Percentiles rank a stretch among this genome's conserved stretches.
phyloP scores from a whole-genome alignment of 1,140 invertebrate genomes.

The Brachionus manjavacas region DNA sequence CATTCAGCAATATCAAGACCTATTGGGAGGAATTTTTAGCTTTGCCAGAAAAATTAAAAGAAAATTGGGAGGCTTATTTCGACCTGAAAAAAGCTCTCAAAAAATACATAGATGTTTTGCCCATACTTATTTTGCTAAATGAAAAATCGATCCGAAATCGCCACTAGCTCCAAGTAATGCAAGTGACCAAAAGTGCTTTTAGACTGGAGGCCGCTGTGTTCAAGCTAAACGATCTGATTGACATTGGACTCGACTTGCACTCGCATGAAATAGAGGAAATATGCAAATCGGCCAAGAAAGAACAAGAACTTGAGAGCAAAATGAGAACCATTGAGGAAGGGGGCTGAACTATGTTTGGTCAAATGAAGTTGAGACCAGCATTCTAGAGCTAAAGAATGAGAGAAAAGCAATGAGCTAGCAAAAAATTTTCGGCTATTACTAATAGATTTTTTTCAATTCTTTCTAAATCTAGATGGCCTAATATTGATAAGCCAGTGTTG shows the following conservation, averaged over 20 bases:
- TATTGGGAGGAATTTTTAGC: conserved; percentile 20
- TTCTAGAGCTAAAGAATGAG: conserved; percentile 53
- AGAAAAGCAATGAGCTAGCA: conserved; percentile 52
- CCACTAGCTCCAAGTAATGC: conserved; percentile 58
- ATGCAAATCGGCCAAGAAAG: conserved; percentile 52
- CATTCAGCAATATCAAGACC: not conserved
- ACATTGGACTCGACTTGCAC: conserved; percentile 55
- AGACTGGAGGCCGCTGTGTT: conserved; percentile 55
- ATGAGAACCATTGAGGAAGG: conserved; percentile 56
- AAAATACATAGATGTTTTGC: conserved; percentile 33
- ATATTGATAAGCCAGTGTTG: conserved; percentile 52
- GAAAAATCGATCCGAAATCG: conserved; percentile 55
- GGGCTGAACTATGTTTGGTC: conserved; percentile 53
- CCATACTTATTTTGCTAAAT: conserved; percentile 3
- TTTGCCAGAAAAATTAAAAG: conserved; percentile 30
- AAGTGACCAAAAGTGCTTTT: conserved; percentile 55
- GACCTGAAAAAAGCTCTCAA: not conserved
- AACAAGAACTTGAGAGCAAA: conserved; percentile 57
- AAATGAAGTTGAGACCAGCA: conserved; percentile 53
- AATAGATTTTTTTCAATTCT: conserved; percentile 49
- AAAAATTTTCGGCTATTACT: too few relatives aligned
- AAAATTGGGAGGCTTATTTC: conserved; percentile 29
- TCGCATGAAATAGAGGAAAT: conserved; percentile 55
- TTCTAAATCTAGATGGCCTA: conserved; percentile 48
- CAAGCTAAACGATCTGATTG: too few relatives aligned